These are phyloP conservation scores for Heteromormyrus szaboi DNA, from an alignment of 2,797 vertebrate species.

Conservation along the genomic window DNA sequence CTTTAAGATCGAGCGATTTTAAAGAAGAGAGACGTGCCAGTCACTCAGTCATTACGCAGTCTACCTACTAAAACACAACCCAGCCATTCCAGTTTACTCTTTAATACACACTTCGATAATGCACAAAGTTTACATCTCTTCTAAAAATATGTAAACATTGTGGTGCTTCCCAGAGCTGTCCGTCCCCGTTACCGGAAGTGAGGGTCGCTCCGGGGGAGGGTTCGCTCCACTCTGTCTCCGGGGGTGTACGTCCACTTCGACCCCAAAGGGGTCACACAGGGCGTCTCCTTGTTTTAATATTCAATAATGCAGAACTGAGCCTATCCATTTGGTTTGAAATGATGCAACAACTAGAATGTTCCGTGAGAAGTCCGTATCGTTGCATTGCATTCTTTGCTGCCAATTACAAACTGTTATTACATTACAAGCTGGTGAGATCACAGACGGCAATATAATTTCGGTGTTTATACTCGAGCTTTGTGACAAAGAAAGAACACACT, in stretches of 20 bases:
- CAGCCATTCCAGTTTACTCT: conserved; percentile 1
- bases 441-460: conserved; percentile 23
- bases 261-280: background rate
- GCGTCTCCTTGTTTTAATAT: background rate
- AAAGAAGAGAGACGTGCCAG: background rate
- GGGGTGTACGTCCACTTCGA: background rate
- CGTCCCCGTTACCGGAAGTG: background rate
- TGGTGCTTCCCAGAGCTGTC: conserved; percentile 42
- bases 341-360: conserved; percentile 22
- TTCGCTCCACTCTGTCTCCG: background rate
- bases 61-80: background rate
- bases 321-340: background rate
- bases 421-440: conserved; percentile 32
- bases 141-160: conserved; percentile 55
- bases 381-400: conserved; percentile 10
- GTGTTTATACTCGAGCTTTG: conserved; percentile 7
- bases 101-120: conserved; percentile 53
- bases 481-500: conserved; percentile 9
- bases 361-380: conserved; percentile 16
- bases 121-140: conserved; percentile 54
- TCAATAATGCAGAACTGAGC: background rate
- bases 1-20: background rate
- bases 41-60: background rate
- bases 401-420: conserved; percentile 5
- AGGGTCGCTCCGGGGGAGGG: background rate